Base-by-base conservation (phyloP, 1,140 invertebrate species). In the Mylabris phalerata region DNA sequence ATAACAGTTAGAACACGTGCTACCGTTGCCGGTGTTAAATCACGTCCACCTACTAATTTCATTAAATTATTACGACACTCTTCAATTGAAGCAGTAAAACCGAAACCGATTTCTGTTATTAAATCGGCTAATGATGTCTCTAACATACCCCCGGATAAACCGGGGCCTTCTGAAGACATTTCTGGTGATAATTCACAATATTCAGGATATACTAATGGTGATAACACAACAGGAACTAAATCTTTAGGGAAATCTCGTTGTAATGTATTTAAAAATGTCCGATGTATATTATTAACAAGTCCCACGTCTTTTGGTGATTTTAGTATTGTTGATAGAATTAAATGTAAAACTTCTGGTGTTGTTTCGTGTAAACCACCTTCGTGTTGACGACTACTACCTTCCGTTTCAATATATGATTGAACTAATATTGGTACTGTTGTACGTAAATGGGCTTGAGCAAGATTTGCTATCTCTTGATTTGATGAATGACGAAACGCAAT, bases 331-430 rank as follows among this genome's bases (percentile, higher is more conserved):
- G 77, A 85, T 25, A 92, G 78, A 61, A 95, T 85, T 50, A 91
- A 80, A 77, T 95, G 91, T 68, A 95, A 78, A 59, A 93, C 82
- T 80, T 95, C 90, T 62, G 90, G 87, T 57, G 88, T 87, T 63
- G 88, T 87, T 76, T 95, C 91, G 78, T 91, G 88, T 62, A 95
- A 80, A 55, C 90, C 90, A 67, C 86, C 88, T 74, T 89, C 89
- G 69, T 86, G 84, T 67, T 82, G 81, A 63, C 81, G 78, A 55
- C 81, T 81, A 57, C 81, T 83, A 63, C 81, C 83, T 67, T 85
- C 84, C 60, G 86, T 84, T 70, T 93, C 89, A 57, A 89, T 81
- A 72, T 92, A 93, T 60, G 87, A 86, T 70, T 88, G 83, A 40
- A 96, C 84, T 48, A 96, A 79, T 69, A 92, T 88, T 32, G 91